phyloP scores from a whole-genome alignment of 2,797 vertebrate species.

The Luscinia luscinia region DNA sequence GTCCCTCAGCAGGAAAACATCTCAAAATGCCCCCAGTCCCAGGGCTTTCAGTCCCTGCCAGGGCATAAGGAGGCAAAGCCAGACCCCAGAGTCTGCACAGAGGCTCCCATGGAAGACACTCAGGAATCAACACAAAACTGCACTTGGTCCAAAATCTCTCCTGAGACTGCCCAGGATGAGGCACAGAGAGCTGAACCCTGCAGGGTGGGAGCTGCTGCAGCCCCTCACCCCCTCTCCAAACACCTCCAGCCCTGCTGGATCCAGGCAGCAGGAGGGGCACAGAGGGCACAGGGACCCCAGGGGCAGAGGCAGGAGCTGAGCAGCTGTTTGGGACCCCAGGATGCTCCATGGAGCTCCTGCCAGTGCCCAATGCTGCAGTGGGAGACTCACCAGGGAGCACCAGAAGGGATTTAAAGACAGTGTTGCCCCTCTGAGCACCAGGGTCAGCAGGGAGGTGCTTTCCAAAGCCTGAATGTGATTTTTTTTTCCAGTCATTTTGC shows the following conservation, averaged over 20 bases:
- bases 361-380: background rate
- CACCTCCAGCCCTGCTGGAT: background rate
- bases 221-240: background rate
- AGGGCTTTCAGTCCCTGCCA: background rate
- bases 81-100: background rate
- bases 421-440: background rate
- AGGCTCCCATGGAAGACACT: background rate
- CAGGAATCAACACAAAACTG: background rate
- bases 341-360: background rate
- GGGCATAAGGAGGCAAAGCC: background rate
- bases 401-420: background rate
- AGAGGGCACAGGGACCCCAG: background rate
- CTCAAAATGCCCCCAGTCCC: background rate
- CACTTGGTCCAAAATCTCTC: background rate
- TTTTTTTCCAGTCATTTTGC: background rate
- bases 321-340: background rate
- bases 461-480: background rate
- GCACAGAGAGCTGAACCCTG: background rate
- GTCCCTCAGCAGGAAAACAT: background rate
- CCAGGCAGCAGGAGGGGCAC: background rate
- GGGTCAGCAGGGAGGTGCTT: background rate
- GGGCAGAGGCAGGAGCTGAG: background rate
- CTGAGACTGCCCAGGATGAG: background rate
- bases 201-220: background rate
- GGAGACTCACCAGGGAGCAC: background rate